Conservation (phyloP, 2,113 vertebrate species). For the Sminthopsis crassicaudata region DNA sequence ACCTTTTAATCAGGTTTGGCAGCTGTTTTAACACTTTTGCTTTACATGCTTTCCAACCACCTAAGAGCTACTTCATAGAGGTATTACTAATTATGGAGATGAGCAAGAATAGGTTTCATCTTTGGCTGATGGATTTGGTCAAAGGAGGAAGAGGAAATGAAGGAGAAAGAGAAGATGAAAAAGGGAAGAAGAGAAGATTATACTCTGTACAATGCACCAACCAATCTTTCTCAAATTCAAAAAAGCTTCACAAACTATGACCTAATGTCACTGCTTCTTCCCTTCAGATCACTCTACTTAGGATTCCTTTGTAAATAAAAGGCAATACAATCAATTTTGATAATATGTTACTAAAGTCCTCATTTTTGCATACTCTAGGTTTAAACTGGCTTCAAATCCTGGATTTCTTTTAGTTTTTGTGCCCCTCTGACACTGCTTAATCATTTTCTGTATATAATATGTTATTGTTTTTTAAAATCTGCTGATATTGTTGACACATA, state of each 20-base stretch:
- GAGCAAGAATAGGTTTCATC: background rate
- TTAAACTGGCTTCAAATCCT: background rate
- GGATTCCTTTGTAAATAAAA: background rate
- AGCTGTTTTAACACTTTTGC: background rate
- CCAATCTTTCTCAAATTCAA: background rate
- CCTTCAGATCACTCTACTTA: background rate
- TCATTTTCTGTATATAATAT: background rate
- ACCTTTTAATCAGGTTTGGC: background rate
- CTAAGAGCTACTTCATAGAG: background rate
- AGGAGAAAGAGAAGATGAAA: background rate
- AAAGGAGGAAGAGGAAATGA: background rate
- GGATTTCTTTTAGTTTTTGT: background rate
- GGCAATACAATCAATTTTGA: background rate
- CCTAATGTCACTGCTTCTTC: background rate
- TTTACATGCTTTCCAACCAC: background rate
- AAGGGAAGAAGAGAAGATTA: background rate
- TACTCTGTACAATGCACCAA: background rate
- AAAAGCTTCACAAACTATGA: background rate
- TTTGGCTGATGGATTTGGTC: background rate
- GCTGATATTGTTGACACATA: background rate
- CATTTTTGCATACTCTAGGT: background rate
- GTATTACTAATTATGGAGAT: background rate
- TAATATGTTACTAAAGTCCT: background rate
- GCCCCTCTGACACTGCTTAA: background rate
- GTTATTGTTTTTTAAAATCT: background rate